Base-by-base conservation (phyloP, 2,797 vertebrate species). In the Microtus agrestis region DNA sequence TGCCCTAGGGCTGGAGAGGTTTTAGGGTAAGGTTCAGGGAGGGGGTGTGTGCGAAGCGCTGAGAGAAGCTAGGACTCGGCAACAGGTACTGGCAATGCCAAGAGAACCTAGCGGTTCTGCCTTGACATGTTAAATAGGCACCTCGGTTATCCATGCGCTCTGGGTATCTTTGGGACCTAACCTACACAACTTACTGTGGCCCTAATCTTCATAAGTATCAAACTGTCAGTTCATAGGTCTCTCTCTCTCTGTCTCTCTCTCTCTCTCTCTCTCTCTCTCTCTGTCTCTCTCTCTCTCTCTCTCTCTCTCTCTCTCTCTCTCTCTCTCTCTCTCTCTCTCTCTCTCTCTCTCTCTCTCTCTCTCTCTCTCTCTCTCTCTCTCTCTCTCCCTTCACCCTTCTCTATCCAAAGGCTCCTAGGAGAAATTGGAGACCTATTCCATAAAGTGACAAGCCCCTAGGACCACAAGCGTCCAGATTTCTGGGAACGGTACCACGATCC, bases 341-440 rank as follows among this genome's bases (percentile, higher is more conserved):
- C 46, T 46, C 46, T 46, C 46, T 9, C 46, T 46, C 46, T 46
- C 46, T 46, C 46, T 46, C 46, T 46, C 46, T 46, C 46, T 46
- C 46, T 46, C 46, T 46, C 46, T 43, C 43, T 43, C 43, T 43
- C 43, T 43, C 43, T 43, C 43, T 43, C 43, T 43, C 43, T 43
- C 43, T 43, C 43, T 43, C 43, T 43, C n/a, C n/a, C n/a, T n/a
- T n/a, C 4, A 9, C 46, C 25, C 63, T 23, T n/a, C 79, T 89
- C 88, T 79, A 48, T 89, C 56, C 94, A 97, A 77, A 59, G 43
- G 25, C 65, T 97, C 71, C 73, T 93, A 80, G 80, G 87, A 89
- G 19, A 89, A 87, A 91, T 85, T 46, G n/a, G 65, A 93, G 73
- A n/a, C 40, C 81, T 13, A 8, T 48, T 80, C 87, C 90, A 85